These are phyloP conservation scores for Lophotriccus pileatus DNA, from an alignment of 2,797 vertebrate species.

Conservation along the genomic window DNA sequence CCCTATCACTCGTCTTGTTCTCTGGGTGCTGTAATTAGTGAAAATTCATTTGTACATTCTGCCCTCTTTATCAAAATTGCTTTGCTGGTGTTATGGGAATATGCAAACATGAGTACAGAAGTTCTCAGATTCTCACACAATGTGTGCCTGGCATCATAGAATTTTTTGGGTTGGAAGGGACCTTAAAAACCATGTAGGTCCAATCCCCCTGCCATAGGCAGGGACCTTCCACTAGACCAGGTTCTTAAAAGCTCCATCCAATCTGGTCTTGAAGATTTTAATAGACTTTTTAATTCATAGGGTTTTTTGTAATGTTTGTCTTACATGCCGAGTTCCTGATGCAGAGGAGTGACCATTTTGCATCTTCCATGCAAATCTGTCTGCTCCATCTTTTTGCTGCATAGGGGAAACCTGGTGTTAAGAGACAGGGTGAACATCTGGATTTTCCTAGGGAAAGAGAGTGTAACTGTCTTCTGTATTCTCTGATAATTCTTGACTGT, in stretches of 20 bases:
- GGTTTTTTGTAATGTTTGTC: neutral
- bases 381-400: neutral
- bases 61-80: neutral
- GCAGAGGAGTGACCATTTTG: neutral
- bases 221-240: neutral
- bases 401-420: neutral
- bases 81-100: neutral
- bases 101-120: neutral
- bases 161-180: neutral
- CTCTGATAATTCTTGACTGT: neutral
- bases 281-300: neutral
- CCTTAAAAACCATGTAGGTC: neutral
- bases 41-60: neutral
- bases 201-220: neutral
- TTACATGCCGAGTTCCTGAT: neutral
- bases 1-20: neutral
- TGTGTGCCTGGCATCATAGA: neutral
- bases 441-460: neutral
- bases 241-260: neutral
- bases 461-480: accelerated
- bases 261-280: neutral
- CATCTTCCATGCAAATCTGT: neutral
- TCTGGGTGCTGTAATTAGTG: neutral
- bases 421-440: neutral
- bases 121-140: neutral